Evolutionary conservation across 2,797 vertebrate species (phyloP).

Genomic region (Alfaro cultratus): DNA sequence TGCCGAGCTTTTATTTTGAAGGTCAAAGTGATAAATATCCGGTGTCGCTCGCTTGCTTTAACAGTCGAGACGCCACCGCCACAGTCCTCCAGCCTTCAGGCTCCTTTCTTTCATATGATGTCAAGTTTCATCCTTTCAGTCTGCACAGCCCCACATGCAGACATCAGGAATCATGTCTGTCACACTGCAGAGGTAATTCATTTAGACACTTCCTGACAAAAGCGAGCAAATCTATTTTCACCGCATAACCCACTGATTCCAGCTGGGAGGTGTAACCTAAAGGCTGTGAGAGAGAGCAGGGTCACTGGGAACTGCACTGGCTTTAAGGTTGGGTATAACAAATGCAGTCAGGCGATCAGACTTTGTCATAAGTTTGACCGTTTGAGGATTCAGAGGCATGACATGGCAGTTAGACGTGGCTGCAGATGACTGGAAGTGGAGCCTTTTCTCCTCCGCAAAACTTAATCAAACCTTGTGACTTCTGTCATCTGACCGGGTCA

Average conservation of each 20-base stretch:
- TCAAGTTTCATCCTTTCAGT: background rate
- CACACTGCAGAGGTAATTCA: constrained; percentile 25
- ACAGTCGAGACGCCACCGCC: background rate
- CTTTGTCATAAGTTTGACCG: constrained; percentile 33
- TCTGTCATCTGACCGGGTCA: constrained; percentile 45
- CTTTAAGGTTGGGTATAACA: background rate
- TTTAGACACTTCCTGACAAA: constrained; percentile 27
- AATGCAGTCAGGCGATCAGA: constrained; percentile 40
- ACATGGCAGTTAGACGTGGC: constrained; percentile 27
- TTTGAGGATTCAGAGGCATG: constrained; percentile 19
- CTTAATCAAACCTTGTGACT: constrained; percentile 64
- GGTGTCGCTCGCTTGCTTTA: background rate
- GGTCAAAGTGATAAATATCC: constrained; percentile 13
- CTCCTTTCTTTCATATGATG: background rate
- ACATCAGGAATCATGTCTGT: constrained; percentile 38
- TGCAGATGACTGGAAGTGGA: constrained; percentile 10
- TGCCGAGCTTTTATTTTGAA: constrained; percentile 9
- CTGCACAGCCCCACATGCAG: constrained; percentile 6
- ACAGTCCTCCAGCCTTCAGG: background rate
- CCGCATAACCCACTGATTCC: constrained; percentile 11
- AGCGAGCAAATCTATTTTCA: constrained; percentile 21
- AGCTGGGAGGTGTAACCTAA: constrained; percentile 11
- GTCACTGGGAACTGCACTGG: background rate
- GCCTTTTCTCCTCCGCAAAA: constrained; percentile 19
- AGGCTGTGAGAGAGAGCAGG: constrained; percentile 14